Evolutionary conservation across 2,888 invertebrate species (phyloP).

Genomic region (Papilio protenor): DNA sequence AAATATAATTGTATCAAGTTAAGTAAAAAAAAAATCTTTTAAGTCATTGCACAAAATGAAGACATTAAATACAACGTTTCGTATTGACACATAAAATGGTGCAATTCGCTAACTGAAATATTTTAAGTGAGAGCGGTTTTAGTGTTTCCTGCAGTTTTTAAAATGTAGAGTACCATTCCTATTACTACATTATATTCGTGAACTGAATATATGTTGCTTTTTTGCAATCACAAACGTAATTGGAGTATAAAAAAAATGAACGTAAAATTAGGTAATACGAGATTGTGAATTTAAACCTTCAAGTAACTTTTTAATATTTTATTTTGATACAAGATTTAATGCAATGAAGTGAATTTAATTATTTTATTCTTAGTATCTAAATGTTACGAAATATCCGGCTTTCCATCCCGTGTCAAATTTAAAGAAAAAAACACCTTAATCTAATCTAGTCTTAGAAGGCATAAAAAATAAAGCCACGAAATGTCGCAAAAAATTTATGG

Average conservation of each 20-base stretch:
- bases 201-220: slow-evolving; percentile 32
- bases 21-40: not conserved
- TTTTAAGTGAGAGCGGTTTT: slow-evolving; percentile 40
- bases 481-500: slow-evolving; percentile 8
- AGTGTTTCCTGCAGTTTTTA: slow-evolving; percentile 39
- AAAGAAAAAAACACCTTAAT: not conserved
- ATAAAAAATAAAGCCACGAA: slow-evolving; percentile 11
- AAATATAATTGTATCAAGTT: not conserved
- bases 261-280: slow-evolving; percentile 29
- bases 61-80: slow-evolving; percentile 12
- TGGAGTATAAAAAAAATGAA: slow-evolving; percentile 45
- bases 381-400: not conserved
- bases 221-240: slow-evolving; percentile 46
- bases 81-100: slow-evolving; percentile 34
- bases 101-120: slow-evolving; percentile 32
- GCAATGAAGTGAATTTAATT: not conserved
- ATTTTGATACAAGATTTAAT: not conserved
- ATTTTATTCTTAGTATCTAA: not conserved
- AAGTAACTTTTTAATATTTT: not conserved
- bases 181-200: slow-evolving; percentile 39
- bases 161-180: slow-evolving; percentile 40
- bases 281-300: slow-evolving; percentile 39
- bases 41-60: slow-evolving; percentile 11
- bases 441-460: not conserved
- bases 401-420: not conserved